These are phyloP conservation scores for Chrysopa pallens DNA, from an alignment of 1,140 invertebrate species.

Conservation along the genomic window DNA sequence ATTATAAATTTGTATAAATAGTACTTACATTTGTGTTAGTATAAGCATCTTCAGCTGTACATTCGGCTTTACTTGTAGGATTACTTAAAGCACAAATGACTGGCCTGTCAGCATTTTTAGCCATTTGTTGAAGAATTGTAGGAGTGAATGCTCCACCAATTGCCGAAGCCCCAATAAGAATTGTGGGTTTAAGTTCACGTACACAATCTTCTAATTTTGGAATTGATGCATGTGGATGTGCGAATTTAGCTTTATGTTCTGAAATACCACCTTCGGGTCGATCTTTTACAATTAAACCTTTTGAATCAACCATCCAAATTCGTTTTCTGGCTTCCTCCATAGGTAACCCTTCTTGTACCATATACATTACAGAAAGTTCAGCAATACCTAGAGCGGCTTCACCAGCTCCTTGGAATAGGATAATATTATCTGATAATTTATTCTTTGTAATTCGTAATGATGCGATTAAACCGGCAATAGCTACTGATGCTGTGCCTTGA, in stretches of 20 bases:
- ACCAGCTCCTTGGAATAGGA: conserved; percentile 86
- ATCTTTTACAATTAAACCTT: conserved; percentile 61
- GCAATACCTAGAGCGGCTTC: conserved; percentile 83
- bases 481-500: conserved; percentile 81
- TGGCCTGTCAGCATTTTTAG: conserved; percentile 49
- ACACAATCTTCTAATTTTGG: conserved; percentile 60
- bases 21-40: conserved; percentile 51
- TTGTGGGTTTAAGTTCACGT: conserved; percentile 56
- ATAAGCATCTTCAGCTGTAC: conserved; percentile 91
- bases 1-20: neutral
- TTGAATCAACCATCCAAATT: conserved; percentile 56
- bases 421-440: conserved; percentile 57
- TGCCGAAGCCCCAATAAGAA: conserved; percentile 74
- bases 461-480: conserved; percentile 78
- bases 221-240: conserved; percentile 48
- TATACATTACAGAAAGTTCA: conserved; percentile 67
- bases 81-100: conserved; percentile 94
- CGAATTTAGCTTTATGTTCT: conserved; percentile 60
- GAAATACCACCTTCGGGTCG: conserved; percentile 53
- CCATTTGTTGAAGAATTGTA: conserved; percentile 71
- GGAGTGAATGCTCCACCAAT: conserved; percentile 70
- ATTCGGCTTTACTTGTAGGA: conserved; percentile 91
- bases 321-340: conserved; percentile 49
- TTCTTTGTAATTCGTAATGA: conserved; percentile 59
- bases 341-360: conserved; percentile 59